Conservation (phyloP, 64 coral and sea anemone species). For the Platygyra sinensis region DNA sequence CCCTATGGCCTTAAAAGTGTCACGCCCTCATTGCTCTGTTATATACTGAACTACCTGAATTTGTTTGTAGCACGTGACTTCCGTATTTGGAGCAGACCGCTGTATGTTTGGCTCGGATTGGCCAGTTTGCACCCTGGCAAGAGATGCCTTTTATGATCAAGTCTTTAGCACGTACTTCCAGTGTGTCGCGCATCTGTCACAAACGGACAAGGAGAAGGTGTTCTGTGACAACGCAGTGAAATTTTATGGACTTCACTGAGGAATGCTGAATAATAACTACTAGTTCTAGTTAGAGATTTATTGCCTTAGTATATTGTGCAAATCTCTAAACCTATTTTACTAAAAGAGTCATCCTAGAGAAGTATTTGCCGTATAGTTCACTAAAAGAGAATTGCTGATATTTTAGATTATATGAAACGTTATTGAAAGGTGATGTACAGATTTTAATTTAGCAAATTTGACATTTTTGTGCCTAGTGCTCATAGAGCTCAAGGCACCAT, state of each 20-base stretch:
- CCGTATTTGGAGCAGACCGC: constrained; percentile 75
- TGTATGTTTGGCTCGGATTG: constrained; percentile 95
- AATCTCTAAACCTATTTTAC: too few relatives aligned
- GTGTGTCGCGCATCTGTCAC: constrained; percentile 40
- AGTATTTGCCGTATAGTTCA: neutral
- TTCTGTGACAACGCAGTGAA: constrained; percentile 79
- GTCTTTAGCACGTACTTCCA: constrained; percentile 44
- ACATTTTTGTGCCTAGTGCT: too few relatives aligned
- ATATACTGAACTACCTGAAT: neutral
- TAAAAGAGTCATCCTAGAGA: too few relatives aligned
- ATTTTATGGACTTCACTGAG: constrained; percentile 46
- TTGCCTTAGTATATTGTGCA: neutral
- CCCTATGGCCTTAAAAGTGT: too few relatives aligned
- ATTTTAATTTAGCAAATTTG: too few relatives aligned
- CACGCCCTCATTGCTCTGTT: neutral
- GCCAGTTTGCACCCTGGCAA: constrained; percentile 81
- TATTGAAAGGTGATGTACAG: too few relatives aligned
- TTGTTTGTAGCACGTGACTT: constrained; percentile 65
- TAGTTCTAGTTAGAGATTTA: neutral
- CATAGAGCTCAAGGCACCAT: too few relatives aligned
- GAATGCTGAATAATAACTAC: neutral
- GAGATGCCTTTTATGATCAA: constrained; percentile 45
- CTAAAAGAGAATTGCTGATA: neutral
- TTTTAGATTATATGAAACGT: too few relatives aligned
- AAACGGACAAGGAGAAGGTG: constrained; percentile 54